These are phyloP conservation scores for Schrankia costaestrigalis DNA, from an alignment of 2,888 invertebrate species.

Conservation along the genomic window DNA sequence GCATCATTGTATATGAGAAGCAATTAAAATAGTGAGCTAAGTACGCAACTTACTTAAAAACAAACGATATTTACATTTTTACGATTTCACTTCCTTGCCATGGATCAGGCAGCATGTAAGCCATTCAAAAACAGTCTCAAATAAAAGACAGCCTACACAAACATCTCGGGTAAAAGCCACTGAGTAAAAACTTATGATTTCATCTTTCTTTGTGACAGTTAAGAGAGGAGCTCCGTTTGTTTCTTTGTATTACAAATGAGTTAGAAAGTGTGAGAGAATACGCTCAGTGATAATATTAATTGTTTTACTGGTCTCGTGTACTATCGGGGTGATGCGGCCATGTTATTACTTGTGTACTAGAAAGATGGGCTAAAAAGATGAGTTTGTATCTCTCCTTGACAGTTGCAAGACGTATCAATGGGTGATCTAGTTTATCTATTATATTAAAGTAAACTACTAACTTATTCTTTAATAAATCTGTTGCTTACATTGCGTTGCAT, in stretches of 20 bases:
- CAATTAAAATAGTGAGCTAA: too few relatives aligned
- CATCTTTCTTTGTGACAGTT: constrained; percentile 42
- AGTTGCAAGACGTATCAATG: constrained; percentile 1
- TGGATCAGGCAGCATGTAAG: too few relatives aligned
- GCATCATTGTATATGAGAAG: too few relatives aligned
- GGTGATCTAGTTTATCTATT: not conserved
- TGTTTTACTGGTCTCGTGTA: constrained; percentile 44
- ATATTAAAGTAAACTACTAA: too few relatives aligned
- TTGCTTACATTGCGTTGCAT: too few relatives aligned
- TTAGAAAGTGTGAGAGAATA: constrained; percentile 76
- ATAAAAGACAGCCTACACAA: too few relatives aligned
- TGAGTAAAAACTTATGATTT: constrained; percentile 48
- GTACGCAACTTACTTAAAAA: too few relatives aligned
- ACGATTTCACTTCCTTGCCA: too few relatives aligned
- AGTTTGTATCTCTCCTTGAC: constrained; percentile 8
- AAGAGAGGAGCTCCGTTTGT: constrained; percentile 61
- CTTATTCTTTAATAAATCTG: too few relatives aligned
- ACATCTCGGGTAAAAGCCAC: too few relatives aligned
- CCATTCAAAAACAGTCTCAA: too few relatives aligned
- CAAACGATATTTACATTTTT: too few relatives aligned
- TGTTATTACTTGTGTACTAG: constrained; percentile 25
- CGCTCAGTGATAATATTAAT: constrained; percentile 58
- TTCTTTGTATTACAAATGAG: constrained; percentile 63
- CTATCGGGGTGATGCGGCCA: constrained; percentile 29
- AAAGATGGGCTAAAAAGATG: constrained; percentile 36